Conservation (phyloP, 2,888 invertebrate genomes). For the Osedax frankpressi region DNA sequence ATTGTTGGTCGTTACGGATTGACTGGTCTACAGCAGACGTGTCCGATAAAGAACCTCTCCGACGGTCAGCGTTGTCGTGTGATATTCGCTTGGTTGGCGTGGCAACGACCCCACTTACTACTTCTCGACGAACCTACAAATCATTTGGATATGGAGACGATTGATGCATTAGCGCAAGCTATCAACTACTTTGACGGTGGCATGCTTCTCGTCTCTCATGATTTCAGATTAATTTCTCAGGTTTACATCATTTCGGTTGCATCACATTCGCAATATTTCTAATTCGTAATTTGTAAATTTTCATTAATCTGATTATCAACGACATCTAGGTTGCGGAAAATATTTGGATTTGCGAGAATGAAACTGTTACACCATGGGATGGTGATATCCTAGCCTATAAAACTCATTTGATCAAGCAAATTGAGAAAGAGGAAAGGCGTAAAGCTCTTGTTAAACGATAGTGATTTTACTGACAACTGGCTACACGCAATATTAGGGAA, state of each 20-base stretch:
- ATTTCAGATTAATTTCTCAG: slow-evolving; percentile 96
- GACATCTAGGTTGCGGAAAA: slow-evolving; percentile 77
- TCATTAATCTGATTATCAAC: slow-evolving; percentile 21
- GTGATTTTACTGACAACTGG: no score
- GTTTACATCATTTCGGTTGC: slow-evolving; percentile 53
- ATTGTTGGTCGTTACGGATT: slow-evolving; percentile 95
- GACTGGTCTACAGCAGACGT: slow-evolving; percentile 83
- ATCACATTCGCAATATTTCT: no score
- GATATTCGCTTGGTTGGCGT: slow-evolving; percentile 94
- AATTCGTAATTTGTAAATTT: not conserved
- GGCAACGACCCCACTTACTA: slow-evolving; percentile 87
- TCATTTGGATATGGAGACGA: slow-evolving; percentile 56
- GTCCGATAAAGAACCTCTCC: slow-evolving; percentile 81
- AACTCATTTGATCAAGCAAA: slow-evolving; percentile 65
- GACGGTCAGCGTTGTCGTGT: slow-evolving; percentile 97
- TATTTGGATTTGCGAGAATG: slow-evolving; percentile 97
- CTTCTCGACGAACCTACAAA: slow-evolving; percentile 54
- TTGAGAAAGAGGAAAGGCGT: slow-evolving; percentile 24
- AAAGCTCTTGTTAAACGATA: no score
- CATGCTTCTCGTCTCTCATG: slow-evolving; percentile 97
- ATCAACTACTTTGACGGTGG: slow-evolving; percentile 97
- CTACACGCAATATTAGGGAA: no score
- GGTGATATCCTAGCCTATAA: slow-evolving; percentile 92
- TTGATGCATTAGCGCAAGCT: slow-evolving; percentile 92
- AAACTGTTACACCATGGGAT: slow-evolving; percentile 86